Conservation (phyloP, 2,113 vertebrate genomes). For the Pteropus alecto region DNA sequence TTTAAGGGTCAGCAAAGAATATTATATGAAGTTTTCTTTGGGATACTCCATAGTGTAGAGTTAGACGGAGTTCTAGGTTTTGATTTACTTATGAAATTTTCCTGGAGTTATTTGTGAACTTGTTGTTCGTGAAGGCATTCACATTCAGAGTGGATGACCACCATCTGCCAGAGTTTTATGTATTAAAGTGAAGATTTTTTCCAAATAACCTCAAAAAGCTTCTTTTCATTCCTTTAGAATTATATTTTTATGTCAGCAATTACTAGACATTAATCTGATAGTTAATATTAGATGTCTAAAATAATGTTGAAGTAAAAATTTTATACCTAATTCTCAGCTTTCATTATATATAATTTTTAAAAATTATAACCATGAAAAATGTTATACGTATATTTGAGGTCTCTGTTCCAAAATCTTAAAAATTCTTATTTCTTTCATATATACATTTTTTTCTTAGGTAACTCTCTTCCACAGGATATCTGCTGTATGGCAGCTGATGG, state of each 20-base stretch:
- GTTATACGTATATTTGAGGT: not conserved
- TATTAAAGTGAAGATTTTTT: not conserved
- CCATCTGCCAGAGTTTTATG: not conserved
- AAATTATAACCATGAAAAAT: not conserved
- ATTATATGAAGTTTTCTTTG: not conserved
- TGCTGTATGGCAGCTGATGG: conserved; percentile 91
- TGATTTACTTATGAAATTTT: conserved; percentile 36
- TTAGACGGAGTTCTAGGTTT: not conserved
- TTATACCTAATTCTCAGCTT: conserved; percentile 3
- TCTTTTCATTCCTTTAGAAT: conserved; percentile 21
- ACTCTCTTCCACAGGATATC: conserved; percentile 92
- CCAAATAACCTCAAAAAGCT: not conserved
- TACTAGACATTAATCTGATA: not conserved
- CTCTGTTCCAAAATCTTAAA: conserved; percentile 40
- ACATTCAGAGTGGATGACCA: not conserved
- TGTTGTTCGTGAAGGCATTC: not conserved
- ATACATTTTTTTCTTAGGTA: conserved; percentile 85
- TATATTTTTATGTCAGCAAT: not conserved
- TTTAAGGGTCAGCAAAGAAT: not conserved
- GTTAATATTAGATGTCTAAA: not conserved
- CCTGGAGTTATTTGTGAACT: not conserved
- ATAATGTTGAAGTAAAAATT: not conserved
- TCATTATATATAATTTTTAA: not conserved
- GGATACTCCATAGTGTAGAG: not conserved
- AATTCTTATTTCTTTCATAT: not conserved